phyloP scores from a whole-genome alignment of 2,113 vertebrate genomes.

The Nesogale talazaci region DNA sequence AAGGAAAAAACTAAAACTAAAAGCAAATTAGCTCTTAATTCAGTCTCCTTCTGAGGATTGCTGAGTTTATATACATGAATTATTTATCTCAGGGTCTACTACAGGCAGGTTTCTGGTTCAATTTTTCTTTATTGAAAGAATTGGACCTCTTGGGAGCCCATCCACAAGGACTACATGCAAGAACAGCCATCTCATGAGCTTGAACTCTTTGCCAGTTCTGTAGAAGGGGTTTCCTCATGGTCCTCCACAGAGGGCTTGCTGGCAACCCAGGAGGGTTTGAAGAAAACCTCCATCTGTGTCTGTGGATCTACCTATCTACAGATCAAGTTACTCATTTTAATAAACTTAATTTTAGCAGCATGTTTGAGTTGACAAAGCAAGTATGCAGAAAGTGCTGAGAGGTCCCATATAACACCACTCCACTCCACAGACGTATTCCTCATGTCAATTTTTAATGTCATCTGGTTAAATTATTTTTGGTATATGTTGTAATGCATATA shows the following conservation, averaged over 20 bases:
- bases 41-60: background rate
- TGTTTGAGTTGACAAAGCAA: background rate
- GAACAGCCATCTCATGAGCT: background rate
- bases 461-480: constrained; percentile 2
- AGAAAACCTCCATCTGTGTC: background rate
- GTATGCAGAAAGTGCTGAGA: background rate
- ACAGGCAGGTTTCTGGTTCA: background rate
- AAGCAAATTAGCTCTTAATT: constrained; percentile 34
- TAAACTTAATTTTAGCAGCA: background rate
- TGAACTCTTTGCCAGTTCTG: background rate
- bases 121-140: constrained; percentile 12
- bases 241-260: background rate
- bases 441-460: background rate
- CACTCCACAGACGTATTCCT: background rate
- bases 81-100: background rate
- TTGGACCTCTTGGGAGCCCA: background rate
- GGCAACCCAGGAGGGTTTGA: too few relatives aligned
- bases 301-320: background rate
- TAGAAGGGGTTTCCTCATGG: background rate
- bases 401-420: background rate
- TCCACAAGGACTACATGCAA: background rate
- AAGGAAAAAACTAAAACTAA: background rate
- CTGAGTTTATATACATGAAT: background rate
- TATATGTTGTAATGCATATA: background rate
- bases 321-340: background rate